Percentiles rank a stretch among this genome's conserved stretches.
Evolutionary conservation across 53 echinoderm and acorn worm species (phyloP).

Genomic region (Apostichopus leukothele): DNA sequence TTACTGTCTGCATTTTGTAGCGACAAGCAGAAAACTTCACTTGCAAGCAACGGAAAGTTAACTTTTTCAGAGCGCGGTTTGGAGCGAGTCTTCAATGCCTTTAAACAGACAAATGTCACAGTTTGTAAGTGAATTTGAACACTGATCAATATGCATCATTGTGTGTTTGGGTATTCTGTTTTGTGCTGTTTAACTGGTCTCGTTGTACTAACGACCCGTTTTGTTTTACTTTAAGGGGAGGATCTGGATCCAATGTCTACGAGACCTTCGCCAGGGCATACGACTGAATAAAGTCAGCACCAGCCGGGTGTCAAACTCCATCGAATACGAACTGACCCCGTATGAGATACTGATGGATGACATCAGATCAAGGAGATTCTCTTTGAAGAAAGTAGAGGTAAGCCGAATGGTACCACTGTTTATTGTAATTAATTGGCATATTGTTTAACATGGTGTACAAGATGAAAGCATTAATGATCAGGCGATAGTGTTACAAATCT

Average conservation of each 20-base stretch:
- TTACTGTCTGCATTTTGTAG: no score
- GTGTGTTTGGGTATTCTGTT: no score
- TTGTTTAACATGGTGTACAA: neutral
- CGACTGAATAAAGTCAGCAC: slow-evolving; percentile 69
- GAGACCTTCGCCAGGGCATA: slow-evolving; percentile 77
- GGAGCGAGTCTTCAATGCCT: no score
- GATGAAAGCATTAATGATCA: neutral
- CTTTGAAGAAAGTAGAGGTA: slow-evolving; percentile 80
- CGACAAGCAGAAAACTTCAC: no score
- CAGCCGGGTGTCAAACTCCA: slow-evolving; percentile 49
- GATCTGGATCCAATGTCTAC: slow-evolving; percentile 89
- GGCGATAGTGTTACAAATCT: neutral
- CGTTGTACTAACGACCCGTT: no score
- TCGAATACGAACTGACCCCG: slow-evolving; percentile 91
- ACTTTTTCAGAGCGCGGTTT: no score
- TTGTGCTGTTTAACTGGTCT: no score
- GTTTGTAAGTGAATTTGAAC: no score
- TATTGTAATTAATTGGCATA: neutral
- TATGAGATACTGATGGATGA: slow-evolving; percentile 98
- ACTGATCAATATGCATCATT: no score
- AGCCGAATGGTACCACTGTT: neutral
- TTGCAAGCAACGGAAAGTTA: no score
- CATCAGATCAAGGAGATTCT: slow-evolving; percentile 78
- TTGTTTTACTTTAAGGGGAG: slow-evolving; percentile 59
- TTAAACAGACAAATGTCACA: no score